Base-by-base conservation (phyloP, 2,888 invertebrate species). In the Erpobdella octoculata region DNA sequence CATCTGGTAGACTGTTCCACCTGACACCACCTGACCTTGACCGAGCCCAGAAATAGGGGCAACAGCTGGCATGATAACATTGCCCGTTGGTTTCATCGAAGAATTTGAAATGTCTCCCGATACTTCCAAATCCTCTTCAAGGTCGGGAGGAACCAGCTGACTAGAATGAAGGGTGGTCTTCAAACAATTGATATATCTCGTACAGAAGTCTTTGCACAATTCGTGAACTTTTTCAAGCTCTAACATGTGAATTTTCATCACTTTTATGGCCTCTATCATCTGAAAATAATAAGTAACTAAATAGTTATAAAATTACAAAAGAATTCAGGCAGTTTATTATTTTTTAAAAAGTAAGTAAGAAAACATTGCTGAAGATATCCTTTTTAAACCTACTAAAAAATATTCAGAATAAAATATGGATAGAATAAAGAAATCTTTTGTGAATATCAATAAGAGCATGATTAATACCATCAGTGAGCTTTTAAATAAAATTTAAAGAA, bases 211-310 rank as follows among this genome's bases (percentile, higher is more conserved):
- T 79, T 92, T 90, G 85, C 93, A 94, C 78, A 94, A 82, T 83
- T 94, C 93, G 84, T 93, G 92, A 21, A 94, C 93, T 84, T 94
- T 94, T 84, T 93, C 92, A 81, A 94, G 84, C 83, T 94, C 94
- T 77, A 94, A 84, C 66, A 94, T 87, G 83, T 94, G 93, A 82
- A 94, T 94, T 79, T 93, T 86, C 75, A 94, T 86, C 75, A 94
- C 93, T 87, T 93, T 91, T 79, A 92, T 89, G 70, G 90, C 89
- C 85, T 90, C 90, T 76, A 91, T 89, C 90, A 91, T 90, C 90
- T 90, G 83, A 18, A n/a, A n/a, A 15, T 15, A 62, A 31, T 21
- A 35, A 8, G 2, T 12, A 15, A n/a, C n/a, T 62, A 9, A 35
- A 8, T 18, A 35, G 8, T 62, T 25, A 58, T 15, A 21, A 15